Evolutionary conservation across 2,797 vertebrate genomes (phyloP), one percentile per base, ranked within the genome.

Genomic region (Hoplostethus atlanticus): DNA sequence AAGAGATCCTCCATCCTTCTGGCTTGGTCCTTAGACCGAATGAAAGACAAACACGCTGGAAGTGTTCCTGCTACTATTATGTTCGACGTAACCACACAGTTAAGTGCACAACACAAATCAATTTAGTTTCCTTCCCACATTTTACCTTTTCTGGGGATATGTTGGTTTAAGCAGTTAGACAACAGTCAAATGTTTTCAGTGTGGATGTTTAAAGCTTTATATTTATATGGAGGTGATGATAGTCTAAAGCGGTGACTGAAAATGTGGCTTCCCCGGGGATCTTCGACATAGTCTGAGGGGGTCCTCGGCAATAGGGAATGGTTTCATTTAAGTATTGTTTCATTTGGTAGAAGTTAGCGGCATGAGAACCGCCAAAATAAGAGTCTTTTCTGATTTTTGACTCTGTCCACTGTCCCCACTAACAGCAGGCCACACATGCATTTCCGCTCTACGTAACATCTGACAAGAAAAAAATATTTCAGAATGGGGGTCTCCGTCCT

Each of bases 41-140:
- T 62, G 53, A 77, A 84, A 81, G 52, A 72, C 71, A 82, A 78
- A 63, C 46, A 58, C 34, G 16, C 38, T 42, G 56, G 8, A 12
- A 46, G 58, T 46, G 25, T 25, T 21, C 15, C 64, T 52, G 75
- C 73, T 73, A 76, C 77, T 64, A 63, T 53, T 46, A 46, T 48
- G 25, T 64, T 57, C 47, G 28, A 52, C 63, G 75, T 64, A 30
- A 77, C 76, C 80, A 44, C 54, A 78, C 17, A 50, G 30, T 64
- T 58, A 53, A 74, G 25, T n/a, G 55, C 65, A 77, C 67, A 75
- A 74, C 47, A 30, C 17, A 40, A 77, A 57, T 63, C 7, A 17
- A 50, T 47, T 16, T 60, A 9, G 34, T 30, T 31, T 52, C 11
- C 1, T 7, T 34, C 28, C 13, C 57, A 36, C 52, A 65, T 47